These are phyloP conservation scores for Portunus trituberculatus DNA, from an alignment of 1,140 invertebrate genomes.

Conservation along the genomic window DNA sequence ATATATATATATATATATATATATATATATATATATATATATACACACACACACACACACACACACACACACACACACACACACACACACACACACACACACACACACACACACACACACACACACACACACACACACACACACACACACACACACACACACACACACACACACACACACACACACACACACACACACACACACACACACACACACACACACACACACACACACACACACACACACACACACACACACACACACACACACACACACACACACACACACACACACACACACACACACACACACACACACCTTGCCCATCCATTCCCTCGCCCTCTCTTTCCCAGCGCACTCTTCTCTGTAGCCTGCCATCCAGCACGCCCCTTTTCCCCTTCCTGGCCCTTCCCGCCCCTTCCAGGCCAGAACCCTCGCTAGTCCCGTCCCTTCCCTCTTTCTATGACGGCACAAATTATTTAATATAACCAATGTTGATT, in stretches of 20 bases:
- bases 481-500: constrained; percentile 61
- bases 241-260: constrained; percentile 51
- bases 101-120: neutral
- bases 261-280: constrained; percentile 57
- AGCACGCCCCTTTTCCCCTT: neutral
- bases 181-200: constrained; percentile 46
- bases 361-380: neutral
- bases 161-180: constrained; percentile 37
- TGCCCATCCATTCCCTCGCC: neutral
- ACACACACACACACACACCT: constrained; percentile 11
- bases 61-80: constrained; percentile 42
- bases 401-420: neutral
- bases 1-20: constrained; percentile 39
- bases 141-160: constrained; percentile 46
- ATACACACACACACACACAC: constrained; percentile 34
- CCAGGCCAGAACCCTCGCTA: neutral
- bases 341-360: neutral
- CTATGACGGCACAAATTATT: constrained; percentile 58
- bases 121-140: constrained; percentile 27
- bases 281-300: constrained; percentile 38
- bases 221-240: constrained; percentile 47
- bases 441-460: neutral
- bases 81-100: constrained; percentile 39
- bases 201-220: constrained; percentile 54
- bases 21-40: constrained; percentile 41